Evolutionary conservation across 2,888 invertebrate genomes (phyloP), one percentile per base, ranked within the genome.

Genomic region (Eurytoma californica): DNA sequence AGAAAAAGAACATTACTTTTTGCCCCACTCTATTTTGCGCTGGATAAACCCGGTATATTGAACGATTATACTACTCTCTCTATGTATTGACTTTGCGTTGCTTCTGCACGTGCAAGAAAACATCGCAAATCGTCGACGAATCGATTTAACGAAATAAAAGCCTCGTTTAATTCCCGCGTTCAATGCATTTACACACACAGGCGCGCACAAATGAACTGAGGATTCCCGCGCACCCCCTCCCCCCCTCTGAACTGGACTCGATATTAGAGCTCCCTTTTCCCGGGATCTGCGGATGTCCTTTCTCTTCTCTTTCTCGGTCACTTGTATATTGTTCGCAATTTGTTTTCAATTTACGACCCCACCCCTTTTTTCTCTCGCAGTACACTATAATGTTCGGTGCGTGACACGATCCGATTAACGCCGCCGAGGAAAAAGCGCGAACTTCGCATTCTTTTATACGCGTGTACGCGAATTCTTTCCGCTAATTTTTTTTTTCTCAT

Each of bases 281-380:
- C 16, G 20, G 12, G 16, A 39, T 39, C 39, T 18, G 24, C 24
- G 24, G 24, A 24, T 24, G 65, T 75, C 61, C 53, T 30, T 9
- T 30, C n/a, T 76, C 30, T 63, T 63, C 53, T 60, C 39, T 55
- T 16, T 39, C 39, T 39, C 39, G 39, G 39, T 39, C 39, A 39
- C 39, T 55, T 69, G 55, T 49, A 13, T 20, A 5, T 49, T 30
- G 51, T 65, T n/a, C 4, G 30, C n/a, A 57, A 73, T 79, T 79
- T 79, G 69, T 69, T 79, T 79, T 65, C 73, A 73, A 69, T 79
- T 79, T 68, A 73, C 67, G 60, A 30, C 63, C 69, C 66, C 55
- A 16, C 18, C 18, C 55, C 7, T 58, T 18, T 18, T 28, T 63
- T 53, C 14, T 53, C 49, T 13, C 14, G 13, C n/a, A 14, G 7